Conservation (phyloP, 2,113 vertebrate species). For the Pholis gunnellus region DNA sequence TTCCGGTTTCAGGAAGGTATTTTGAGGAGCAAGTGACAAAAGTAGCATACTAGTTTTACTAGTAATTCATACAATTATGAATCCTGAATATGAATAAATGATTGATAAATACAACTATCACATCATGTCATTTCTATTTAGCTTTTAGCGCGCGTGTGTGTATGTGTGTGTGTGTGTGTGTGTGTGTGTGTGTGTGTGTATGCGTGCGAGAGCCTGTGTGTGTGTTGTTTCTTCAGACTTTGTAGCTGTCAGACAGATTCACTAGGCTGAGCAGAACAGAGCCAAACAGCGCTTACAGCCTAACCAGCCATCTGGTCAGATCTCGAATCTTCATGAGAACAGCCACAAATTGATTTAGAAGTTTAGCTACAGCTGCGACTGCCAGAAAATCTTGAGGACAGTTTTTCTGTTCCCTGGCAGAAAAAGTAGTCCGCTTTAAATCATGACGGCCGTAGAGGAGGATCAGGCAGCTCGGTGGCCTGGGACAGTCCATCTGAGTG, state of each 20-base stretch:
- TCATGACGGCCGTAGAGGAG: conserved; percentile 22
- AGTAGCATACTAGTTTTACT: not conserved
- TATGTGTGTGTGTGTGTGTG: conserved; percentile 19
- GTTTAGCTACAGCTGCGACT: conserved; percentile 78
- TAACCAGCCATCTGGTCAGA: conserved; percentile 79
- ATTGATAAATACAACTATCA: not conserved
- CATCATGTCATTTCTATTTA: not conserved
- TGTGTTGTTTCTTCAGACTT: conserved; percentile 46
- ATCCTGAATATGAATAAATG: not conserved
- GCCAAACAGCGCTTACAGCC: conserved; percentile 75
- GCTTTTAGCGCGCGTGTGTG: conserved; percentile 3
- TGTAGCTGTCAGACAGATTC: conserved; percentile 76
- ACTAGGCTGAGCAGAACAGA: conserved; percentile 72
- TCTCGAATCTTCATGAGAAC: conserved; percentile 73
- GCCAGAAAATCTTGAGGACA: conserved; percentile 67
- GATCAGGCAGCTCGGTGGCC: conserved; percentile 50
- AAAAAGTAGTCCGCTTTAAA: conserved; percentile 45
- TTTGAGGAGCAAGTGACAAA: not conserved
- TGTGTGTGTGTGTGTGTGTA: conserved; percentile 17
- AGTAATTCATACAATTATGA: not conserved
- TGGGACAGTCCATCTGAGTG: conserved; percentile 50
- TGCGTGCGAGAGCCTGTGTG: conserved; percentile 6
- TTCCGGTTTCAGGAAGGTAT: not conserved
- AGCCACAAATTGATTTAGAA: conserved; percentile 77
- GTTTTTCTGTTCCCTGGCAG: conserved; percentile 51